Evolutionary conservation across 2,888 invertebrate genomes (phyloP).

Genomic region (Eilema griseolum): DNA sequence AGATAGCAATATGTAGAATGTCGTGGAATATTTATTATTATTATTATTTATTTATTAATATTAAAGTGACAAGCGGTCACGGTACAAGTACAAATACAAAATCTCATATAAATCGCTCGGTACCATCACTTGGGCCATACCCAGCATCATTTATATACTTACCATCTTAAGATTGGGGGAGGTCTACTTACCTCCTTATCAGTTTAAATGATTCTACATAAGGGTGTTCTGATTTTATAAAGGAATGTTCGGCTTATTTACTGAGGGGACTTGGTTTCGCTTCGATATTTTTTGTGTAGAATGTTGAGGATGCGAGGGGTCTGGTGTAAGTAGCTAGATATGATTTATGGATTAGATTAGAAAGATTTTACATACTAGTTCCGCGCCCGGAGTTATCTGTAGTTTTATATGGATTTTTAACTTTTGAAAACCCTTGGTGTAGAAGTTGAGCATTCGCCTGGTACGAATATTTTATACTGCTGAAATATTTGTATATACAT

Average conservation of each 20-base stretch:
- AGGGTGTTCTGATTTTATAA: slow-evolving; percentile 59
- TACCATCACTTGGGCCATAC: slow-evolving; percentile 38
- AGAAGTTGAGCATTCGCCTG: no score
- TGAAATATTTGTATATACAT: no score
- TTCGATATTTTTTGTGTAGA: slow-evolving; percentile 3
- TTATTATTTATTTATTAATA: no score
- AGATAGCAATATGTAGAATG: no score
- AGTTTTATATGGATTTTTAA: no score
- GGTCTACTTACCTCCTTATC: slow-evolving; percentile 65
- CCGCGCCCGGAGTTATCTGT: no score
- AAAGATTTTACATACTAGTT: neutral
- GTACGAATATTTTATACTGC: no score
- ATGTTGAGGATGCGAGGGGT: neutral
- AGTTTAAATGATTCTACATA: slow-evolving; percentile 65
- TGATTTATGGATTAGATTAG: slow-evolving; percentile 16
- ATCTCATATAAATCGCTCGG: neutral
- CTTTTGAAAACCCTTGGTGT: no score
- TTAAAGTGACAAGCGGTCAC: no score
- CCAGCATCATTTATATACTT: slow-evolving; percentile 38
- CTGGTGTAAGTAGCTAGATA: slow-evolving; percentile 6
- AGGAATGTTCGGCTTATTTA: slow-evolving; percentile 59
- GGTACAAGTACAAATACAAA: neutral
- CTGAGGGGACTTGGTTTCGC: slow-evolving; percentile 15
- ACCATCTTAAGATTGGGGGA: slow-evolving; percentile 57
- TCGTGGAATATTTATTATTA: no score